A percentile compares a stretch with the other conserved stretches of the same genome.
These are phyloP conservation scores for Pangasius larnaudii DNA, from an alignment of 2,797 vertebrate genomes.

Conservation along the genomic window DNA sequence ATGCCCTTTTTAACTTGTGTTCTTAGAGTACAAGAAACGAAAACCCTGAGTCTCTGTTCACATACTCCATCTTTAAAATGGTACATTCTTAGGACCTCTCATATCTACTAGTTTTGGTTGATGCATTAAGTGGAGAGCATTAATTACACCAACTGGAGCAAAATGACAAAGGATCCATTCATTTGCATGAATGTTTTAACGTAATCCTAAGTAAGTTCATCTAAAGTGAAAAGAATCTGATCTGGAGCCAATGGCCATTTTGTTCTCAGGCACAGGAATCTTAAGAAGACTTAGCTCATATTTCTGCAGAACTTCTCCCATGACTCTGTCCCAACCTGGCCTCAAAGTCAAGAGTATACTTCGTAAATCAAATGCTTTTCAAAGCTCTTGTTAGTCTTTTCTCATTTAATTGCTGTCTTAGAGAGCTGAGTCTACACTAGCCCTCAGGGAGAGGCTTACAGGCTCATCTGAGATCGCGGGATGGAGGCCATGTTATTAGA, in stretches of 20 bases:
- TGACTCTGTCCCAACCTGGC: neutral
- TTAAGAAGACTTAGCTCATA: neutral
- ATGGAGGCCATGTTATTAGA: conserved; percentile 38
- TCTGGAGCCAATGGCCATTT: conserved; percentile 1
- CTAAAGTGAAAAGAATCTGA: conserved; percentile 7
- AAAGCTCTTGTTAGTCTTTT: conserved; percentile 37
- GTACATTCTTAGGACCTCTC: neutral
- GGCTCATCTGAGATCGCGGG: conserved; percentile 25
- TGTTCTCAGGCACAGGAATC: neutral
- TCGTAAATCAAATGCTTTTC: conserved; percentile 15
- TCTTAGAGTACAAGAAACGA: conserved; percentile 7
- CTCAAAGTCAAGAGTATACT: conserved; percentile 6
- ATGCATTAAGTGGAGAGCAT: neutral
- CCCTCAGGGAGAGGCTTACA: conserved; percentile 29
- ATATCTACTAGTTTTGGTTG: neutral
- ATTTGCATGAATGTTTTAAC: neutral
- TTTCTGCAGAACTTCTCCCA: conserved; percentile 20
- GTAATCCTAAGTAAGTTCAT: neutral
- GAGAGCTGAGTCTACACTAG: conserved; percentile 12
- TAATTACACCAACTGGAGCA: neutral
- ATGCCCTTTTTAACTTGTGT: neutral
- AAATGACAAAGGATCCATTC: neutral
- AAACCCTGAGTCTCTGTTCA: neutral
- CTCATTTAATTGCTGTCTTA: conserved; percentile 35
- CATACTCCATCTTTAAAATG: conserved; percentile 64